A percentile compares a stretch with the other conserved stretches of the same genome.
Conservation (phyloP, 2,113 vertebrate species). For the Deroptyus accipitrinus region DNA sequence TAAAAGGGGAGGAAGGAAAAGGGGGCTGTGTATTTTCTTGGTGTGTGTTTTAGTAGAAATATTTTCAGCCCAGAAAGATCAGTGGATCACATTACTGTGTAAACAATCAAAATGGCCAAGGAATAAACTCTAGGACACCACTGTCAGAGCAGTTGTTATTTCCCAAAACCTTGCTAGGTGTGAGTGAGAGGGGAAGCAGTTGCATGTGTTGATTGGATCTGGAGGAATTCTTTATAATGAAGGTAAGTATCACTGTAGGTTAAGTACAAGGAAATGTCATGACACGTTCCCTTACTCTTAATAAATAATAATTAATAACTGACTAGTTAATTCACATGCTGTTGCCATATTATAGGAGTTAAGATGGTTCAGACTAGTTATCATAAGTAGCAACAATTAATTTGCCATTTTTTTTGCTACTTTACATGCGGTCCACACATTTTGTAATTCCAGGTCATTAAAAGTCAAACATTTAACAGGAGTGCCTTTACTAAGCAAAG, state of each 20-base stretch:
- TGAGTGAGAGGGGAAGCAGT: background rate
- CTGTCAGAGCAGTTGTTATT: background rate
- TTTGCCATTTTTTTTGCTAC: slow-evolving; percentile 1
- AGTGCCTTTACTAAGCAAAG: background rate
- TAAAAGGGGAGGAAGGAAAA: background rate
- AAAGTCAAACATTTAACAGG: background rate
- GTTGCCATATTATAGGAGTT: background rate
- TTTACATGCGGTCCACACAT: background rate
- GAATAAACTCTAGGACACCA: background rate
- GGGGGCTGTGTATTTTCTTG: background rate
- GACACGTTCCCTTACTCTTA: background rate
- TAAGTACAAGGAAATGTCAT: background rate
- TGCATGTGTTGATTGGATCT: background rate
- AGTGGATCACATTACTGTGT: background rate
- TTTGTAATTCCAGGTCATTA: background rate
- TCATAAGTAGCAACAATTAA: background rate
- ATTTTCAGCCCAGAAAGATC: background rate
- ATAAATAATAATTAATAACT: slow-evolving; percentile 4
- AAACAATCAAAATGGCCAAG: background rate
- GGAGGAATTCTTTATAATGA: background rate
- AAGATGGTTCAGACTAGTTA: background rate
- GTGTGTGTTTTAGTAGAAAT: background rate
- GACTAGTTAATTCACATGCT: background rate
- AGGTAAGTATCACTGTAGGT: background rate
- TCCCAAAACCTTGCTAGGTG: background rate